phyloP scores from a whole-genome alignment of 2,113 vertebrate genomes.

The Condylura cristata region DNA sequence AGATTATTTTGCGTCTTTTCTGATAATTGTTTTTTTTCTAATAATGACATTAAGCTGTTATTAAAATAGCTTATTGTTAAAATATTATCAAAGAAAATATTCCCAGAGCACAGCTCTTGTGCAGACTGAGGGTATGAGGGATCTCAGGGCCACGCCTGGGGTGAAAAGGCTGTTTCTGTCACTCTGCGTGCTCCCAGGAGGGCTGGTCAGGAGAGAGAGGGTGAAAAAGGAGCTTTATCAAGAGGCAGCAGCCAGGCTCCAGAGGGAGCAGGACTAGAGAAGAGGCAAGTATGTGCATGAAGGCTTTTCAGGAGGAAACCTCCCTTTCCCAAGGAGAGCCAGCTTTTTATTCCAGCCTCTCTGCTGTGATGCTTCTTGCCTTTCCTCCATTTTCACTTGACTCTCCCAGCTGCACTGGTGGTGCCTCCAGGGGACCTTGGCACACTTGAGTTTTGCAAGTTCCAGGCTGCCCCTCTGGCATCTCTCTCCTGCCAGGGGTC shows the following conservation, averaged over 20 bases:
- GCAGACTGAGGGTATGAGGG: neutral
- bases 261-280: neutral
- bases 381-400: constrained; percentile 13
- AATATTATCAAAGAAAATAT: too few relatives aligned
- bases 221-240: constrained; percentile 1
- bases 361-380: neutral
- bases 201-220: neutral
- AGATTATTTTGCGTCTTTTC: constrained; percentile 22
- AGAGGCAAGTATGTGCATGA: neutral
- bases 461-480: constrained; percentile 11
- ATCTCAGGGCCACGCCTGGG: neutral
- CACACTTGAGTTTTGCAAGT: constrained; percentile 33
- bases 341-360: neutral
- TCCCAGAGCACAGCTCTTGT: constrained; percentile 18
- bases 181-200: neutral
- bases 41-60: constrained; percentile 38
- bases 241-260: constrained; percentile 16
- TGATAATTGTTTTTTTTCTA: constrained; percentile 25
- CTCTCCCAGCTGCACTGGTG: neutral
- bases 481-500: constrained; percentile 64
- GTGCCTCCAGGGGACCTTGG: constrained; percentile 51
- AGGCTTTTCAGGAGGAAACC: constrained; percentile 29
- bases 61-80: too few relatives aligned
- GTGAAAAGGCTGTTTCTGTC: neutral
- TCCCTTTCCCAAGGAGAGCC: neutral